A percentile compares a stretch with the other conserved stretches of the same genome.
Evolutionary conservation across 1,140 invertebrate genomes (phyloP).

Genomic region (Choristoneura fumiferana): DNA sequence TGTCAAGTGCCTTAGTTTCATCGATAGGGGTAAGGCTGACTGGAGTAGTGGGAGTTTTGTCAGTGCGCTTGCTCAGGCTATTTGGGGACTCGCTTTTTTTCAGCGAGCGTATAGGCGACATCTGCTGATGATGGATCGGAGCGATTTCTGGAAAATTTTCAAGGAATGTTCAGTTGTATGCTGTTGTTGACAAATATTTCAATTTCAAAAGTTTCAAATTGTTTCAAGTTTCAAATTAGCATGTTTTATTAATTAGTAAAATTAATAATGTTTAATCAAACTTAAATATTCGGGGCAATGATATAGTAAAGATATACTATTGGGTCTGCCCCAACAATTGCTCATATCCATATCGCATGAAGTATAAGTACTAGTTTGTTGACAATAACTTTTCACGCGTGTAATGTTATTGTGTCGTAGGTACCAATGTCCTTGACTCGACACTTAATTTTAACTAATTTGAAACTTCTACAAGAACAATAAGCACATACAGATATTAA

Average conservation of each 20-base stretch:
- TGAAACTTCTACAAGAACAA: not conserved
- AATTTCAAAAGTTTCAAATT: conserved; percentile 41
- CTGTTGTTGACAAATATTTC: not conserved
- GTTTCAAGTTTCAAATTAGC: not conserved
- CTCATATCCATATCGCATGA: too few species aligned
- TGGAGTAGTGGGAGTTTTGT: conserved; percentile 75
- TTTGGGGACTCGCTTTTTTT: conserved; percentile 74
- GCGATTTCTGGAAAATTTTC: conserved; percentile 75
- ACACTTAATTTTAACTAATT: not conserved
- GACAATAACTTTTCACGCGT: too few species aligned
- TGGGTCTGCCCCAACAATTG: too few species aligned
- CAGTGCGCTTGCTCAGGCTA: conserved; percentile 66
- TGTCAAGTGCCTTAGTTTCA: conserved; percentile 71
- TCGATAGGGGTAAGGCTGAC: conserved; percentile 75
- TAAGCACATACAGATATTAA: conserved; percentile 10
- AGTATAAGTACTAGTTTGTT: too few species aligned
- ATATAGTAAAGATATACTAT: too few species aligned
- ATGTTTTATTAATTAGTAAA: too few species aligned
- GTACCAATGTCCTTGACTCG: too few species aligned
- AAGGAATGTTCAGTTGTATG: conserved; percentile 25
- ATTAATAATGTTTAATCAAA: too few species aligned
- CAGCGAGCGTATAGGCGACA: conserved; percentile 72
- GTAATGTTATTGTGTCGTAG: too few species aligned
- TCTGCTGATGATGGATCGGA: conserved; percentile 75
- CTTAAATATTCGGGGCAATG: too few species aligned